Conservation (phyloP, 2,888 invertebrate genomes). For the Diogma glabrata region DNA sequence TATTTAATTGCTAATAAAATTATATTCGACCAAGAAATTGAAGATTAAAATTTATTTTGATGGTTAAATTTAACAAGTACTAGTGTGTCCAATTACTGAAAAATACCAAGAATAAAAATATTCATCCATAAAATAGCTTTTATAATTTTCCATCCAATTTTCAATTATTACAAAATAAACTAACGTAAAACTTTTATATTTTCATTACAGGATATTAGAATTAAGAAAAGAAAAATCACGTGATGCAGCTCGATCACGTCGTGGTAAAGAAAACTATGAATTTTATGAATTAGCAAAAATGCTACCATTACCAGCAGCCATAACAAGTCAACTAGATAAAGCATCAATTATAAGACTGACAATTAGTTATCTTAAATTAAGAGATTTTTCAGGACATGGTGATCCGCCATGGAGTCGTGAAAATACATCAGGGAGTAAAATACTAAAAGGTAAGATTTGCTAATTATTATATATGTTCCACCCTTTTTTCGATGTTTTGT, state of each 20-base stretch:
- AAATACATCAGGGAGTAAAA: conserved; percentile 63
- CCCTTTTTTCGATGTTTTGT: conserved; percentile 6
- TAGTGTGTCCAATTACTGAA: too few species aligned
- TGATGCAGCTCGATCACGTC: conserved; percentile 81
- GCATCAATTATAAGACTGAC: conserved; percentile 93
- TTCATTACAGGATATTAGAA: conserved; percentile 76
- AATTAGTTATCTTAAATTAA: conserved; percentile 87
- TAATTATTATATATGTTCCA: too few species aligned
- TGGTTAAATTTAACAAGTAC: too few species aligned
- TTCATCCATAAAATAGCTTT: too few species aligned
- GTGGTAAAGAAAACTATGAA: conserved; percentile 93
- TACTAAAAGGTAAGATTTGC: conserved; percentile 66
- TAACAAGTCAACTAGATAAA: conserved; percentile 89
- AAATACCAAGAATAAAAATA: too few species aligned
- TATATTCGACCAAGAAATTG: too few species aligned
- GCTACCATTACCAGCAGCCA: conserved; percentile 82
- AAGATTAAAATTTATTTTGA: too few species aligned
- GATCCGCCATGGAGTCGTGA: conserved; percentile 93
- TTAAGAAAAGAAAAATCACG: conserved; percentile 87
- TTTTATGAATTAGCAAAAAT: conserved; percentile 93
- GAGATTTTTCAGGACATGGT: conserved; percentile 91
- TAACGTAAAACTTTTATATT: too few species aligned
- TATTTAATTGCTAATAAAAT: too few species aligned
- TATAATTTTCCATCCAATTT: background rate
- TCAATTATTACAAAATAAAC: too few species aligned